Conservation (phyloP, 2,888 invertebrate genomes). For the Chirona hameri region DNA sequence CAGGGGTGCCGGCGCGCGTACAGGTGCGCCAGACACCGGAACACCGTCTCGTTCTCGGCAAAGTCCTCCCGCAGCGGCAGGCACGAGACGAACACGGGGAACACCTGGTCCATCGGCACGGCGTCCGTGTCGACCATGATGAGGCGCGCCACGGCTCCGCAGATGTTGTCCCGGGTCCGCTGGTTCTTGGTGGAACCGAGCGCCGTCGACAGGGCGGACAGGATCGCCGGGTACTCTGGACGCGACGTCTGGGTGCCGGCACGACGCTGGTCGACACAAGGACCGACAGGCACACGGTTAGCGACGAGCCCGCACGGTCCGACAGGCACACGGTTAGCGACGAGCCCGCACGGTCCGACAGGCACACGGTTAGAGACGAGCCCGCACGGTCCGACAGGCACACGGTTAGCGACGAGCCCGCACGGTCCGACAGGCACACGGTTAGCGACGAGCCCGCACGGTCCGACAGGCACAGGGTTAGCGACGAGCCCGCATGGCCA, state of each 20-base stretch:
- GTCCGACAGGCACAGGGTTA: no score
- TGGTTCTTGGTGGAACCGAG: slow-evolving; percentile 60
- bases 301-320: no score
- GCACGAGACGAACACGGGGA: slow-evolving; percentile 65
- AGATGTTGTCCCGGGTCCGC: slow-evolving; percentile 69
- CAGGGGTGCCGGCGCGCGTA: slow-evolving; percentile 60
- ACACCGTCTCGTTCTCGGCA: slow-evolving; percentile 67
- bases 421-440: no score
- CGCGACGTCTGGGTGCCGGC: slow-evolving; percentile 37
- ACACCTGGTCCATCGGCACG: slow-evolving; percentile 66
- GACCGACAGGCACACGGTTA: no score
- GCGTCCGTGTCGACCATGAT: slow-evolving; percentile 61
- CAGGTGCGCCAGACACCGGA: slow-evolving; percentile 60
- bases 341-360: no score
- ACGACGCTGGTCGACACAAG: not conserved
- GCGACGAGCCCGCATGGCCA: no score
- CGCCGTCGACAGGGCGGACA: slow-evolving; percentile 63
- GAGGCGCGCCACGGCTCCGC: slow-evolving; percentile 70
- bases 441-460: no score
- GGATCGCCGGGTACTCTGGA: slow-evolving; percentile 62
- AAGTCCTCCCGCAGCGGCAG: slow-evolving; percentile 70
- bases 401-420: no score
- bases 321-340: no score
- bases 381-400: no score
- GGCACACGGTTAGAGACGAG: no score